A percentile compares a stretch with the other conserved stretches of the same genome.
Evolutionary conservation across 2,888 invertebrate species (phyloP).

Genomic region (Tryphoninae sp.): DNA sequence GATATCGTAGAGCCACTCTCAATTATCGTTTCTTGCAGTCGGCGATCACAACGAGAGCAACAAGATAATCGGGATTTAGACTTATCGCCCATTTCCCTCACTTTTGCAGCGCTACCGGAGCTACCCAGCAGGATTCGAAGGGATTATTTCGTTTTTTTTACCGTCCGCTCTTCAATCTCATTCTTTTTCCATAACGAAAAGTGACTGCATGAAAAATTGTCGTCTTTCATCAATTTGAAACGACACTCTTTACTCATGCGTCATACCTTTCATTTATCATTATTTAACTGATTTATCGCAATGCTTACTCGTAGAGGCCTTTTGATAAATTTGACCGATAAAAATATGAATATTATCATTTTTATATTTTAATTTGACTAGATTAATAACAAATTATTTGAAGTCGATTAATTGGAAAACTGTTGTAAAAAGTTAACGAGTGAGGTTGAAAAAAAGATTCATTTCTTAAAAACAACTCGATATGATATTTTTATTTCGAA

Average conservation of each 20-base stretch:
- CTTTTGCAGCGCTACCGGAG: conserved; percentile 9
- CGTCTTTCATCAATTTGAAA: neutral
- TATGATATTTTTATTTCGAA: neutral
- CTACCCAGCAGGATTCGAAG: neutral
- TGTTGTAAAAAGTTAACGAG: too few species aligned
- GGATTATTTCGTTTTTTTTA: neutral
- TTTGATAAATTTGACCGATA: too few species aligned
- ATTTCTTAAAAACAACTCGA: neutral
- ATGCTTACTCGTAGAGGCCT: too few species aligned
- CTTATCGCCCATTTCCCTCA: conserved; percentile 72
- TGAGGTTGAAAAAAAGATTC: too few species aligned
- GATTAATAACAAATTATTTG: too few species aligned
- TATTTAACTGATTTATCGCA: neutral
- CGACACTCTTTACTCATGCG: neutral
- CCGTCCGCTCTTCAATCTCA: neutral
- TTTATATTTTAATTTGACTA: too few species aligned
- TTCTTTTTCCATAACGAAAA: neutral
- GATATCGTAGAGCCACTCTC: conserved; percentile 71
- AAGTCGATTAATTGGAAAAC: too few species aligned
- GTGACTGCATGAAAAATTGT: neutral
- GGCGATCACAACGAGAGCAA: conserved; percentile 70
- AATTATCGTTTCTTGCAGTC: conserved; percentile 71
- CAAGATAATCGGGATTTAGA: conserved; percentile 78
- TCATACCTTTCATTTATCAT: neutral
- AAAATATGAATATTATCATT: too few species aligned